Conservation (phyloP, 2,797 vertebrate species). For the Ara ararauna region DNA sequence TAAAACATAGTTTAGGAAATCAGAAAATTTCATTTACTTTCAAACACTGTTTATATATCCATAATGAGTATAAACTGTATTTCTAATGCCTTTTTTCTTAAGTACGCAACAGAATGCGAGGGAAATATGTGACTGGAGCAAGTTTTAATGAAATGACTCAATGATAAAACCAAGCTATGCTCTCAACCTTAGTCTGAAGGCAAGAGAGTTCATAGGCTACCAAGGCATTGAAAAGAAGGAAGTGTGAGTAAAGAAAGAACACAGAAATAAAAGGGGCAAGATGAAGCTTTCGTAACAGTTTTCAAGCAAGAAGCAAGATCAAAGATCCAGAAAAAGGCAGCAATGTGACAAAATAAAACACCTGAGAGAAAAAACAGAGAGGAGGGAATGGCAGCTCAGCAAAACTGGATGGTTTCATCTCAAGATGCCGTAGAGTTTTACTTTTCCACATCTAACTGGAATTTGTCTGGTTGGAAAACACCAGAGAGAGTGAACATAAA, state of each 20-base stretch:
- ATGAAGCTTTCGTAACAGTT: neutral
- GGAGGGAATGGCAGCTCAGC: neutral
- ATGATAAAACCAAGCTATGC: neutral
- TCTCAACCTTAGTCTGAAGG: neutral
- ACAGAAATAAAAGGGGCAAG: neutral
- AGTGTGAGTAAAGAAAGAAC: neutral
- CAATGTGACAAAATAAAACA: neutral
- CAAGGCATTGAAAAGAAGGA: neutral
- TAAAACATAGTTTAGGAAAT: neutral
- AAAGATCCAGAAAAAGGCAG: neutral
- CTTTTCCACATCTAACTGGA: neutral
- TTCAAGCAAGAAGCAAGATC: neutral
- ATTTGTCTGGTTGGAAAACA: neutral
- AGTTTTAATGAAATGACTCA: neutral
- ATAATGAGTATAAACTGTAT: neutral
- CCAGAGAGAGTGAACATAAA: neutral
- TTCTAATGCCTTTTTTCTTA: neutral
- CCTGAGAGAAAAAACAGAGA: neutral
- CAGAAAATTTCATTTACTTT: neutral
- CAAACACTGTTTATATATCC: neutral
- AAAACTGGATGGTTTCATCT: neutral
- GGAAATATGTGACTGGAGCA: neutral
- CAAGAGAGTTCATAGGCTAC: neutral
- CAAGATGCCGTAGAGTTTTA: neutral
- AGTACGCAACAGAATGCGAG: neutral